A percentile compares a stretch with the other conserved stretches of the same genome.
phyloP scores from a whole-genome alignment of 1,140 invertebrate genomes.

The Ceratosolen fusciceps region DNA sequence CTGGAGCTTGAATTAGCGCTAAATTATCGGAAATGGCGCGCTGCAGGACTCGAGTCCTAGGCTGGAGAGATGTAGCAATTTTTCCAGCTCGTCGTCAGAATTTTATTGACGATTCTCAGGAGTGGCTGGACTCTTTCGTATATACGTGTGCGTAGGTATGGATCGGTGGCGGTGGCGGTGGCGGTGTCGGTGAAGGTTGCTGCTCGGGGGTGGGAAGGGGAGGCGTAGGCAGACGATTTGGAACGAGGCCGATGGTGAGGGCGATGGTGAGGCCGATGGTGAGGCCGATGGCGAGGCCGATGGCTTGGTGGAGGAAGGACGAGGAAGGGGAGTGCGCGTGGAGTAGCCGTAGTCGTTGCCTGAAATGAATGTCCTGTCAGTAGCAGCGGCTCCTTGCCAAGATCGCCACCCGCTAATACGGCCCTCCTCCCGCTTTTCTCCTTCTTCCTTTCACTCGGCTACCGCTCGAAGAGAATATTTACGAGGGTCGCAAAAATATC shows the following conservation, averaged over 20 bases:
- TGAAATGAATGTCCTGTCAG: constrained; percentile 69
- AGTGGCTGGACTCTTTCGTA: too few species aligned
- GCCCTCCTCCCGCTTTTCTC: constrained; percentile 24
- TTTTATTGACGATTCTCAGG: too few species aligned
- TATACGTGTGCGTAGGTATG: not conserved
- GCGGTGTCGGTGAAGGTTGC: too few species aligned
- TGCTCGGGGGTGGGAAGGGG: too few species aligned
- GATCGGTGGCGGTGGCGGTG: too few species aligned
- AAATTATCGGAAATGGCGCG: constrained; percentile 36
- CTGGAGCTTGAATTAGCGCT: not conserved
- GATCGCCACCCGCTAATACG: constrained; percentile 64
- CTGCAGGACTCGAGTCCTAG: not conserved
- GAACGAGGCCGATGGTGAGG: constrained; percentile 33
- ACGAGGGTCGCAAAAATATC: constrained; percentile 64
- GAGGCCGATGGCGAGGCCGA: too few species aligned
- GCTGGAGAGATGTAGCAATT: too few species aligned
- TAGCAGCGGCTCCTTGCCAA: constrained; percentile 68
- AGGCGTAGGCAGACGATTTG: not conserved
- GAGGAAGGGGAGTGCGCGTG: constrained; percentile 41
- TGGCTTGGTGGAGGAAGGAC: constrained; percentile 28
- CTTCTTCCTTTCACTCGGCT: not conserved
- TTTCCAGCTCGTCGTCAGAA: too few species aligned
- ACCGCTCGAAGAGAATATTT: constrained; percentile 65
- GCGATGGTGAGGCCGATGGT: too few species aligned
- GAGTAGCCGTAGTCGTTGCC: constrained; percentile 52